Evolutionary conservation across 92 coral and sea anemone species (phyloP).

Genomic region (Parazoanthus darwini): DNA sequence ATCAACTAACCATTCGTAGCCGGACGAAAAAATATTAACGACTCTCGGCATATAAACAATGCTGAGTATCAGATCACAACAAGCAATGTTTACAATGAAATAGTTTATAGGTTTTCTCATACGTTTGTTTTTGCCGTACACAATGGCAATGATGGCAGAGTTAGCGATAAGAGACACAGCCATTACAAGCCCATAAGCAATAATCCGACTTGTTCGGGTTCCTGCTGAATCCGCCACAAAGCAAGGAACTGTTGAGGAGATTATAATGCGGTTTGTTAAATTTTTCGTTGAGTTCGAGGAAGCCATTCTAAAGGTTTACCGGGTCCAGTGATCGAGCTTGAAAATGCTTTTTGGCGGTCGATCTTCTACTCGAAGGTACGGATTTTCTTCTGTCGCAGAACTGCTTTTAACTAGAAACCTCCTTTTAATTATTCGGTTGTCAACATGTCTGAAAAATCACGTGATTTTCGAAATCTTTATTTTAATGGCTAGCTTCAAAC

Average conservation of each 20-base stretch:
- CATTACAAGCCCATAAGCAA: constrained; percentile 52
- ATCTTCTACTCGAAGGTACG: neutral
- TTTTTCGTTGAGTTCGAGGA: constrained; percentile 21
- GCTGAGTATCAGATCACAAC: constrained; percentile 61
- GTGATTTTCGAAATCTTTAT: neutral
- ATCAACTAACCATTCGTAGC: constrained; percentile 60
- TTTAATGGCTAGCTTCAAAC: neutral
- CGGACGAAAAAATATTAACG: constrained; percentile 50
- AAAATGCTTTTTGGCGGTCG: neutral
- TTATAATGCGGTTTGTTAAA: constrained; percentile 1
- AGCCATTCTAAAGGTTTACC: neutral
- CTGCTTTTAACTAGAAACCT: neutral
- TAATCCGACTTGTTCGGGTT: constrained; percentile 30
- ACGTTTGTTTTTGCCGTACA: constrained; percentile 43
- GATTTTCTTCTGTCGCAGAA: neutral
- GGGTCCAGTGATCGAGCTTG: neutral
- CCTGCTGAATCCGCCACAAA: constrained; percentile 20
- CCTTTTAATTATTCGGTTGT: neutral
- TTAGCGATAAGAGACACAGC: constrained; percentile 61
- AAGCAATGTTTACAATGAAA: constrained; percentile 66
- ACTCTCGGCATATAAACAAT: constrained; percentile 72
- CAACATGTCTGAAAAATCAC: neutral
- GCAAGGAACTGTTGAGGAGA: constrained; percentile 37
- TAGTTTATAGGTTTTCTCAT: constrained; percentile 61
- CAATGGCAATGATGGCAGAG: constrained; percentile 44